Conservation (phyloP, 2,888 invertebrate species). For the Eupeodes latifasciatus region DNA sequence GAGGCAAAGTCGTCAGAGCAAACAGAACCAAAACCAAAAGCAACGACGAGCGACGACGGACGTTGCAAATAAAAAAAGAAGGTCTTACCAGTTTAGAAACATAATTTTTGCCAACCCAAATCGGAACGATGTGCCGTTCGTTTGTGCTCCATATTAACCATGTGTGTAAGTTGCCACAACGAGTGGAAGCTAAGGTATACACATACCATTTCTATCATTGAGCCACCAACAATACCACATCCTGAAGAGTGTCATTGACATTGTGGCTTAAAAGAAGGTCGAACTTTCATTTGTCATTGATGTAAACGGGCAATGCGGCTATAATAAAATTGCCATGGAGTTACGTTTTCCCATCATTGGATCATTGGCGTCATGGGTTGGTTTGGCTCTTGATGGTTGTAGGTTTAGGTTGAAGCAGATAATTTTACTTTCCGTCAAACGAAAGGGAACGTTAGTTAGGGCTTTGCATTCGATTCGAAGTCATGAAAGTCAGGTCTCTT, state of each 20-base stretch:
- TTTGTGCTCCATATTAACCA: constrained; percentile 62
- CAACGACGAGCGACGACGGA: not conserved
- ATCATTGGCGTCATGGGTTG: not conserved
- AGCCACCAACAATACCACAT: constrained; percentile 37
- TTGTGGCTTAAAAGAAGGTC: constrained; percentile 67
- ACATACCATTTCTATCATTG: not conserved
- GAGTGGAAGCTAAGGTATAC: too few species aligned
- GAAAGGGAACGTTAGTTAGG: constrained; percentile 69
- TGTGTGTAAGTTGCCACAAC: not conserved
- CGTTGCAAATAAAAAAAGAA: constrained; percentile 23
- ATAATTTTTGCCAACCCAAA: constrained; percentile 18
- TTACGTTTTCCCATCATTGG: constrained; percentile 12
- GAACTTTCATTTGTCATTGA: constrained; percentile 70
- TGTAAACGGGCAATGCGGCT: constrained; percentile 23
- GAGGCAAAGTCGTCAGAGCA: too few species aligned
- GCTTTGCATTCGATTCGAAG: constrained; percentile 11
- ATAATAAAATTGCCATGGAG: constrained; percentile 29
- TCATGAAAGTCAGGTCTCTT: not conserved
- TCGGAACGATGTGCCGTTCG: constrained; percentile 43
- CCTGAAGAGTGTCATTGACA: constrained; percentile 72
- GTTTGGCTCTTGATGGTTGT: not conserved
- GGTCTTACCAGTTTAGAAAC: constrained; percentile 53
- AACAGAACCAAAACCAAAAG: not conserved
- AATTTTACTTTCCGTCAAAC: constrained; percentile 67
- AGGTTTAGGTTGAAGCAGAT: constrained; percentile 45